Evolutionary conservation across 2,113 vertebrate species (phyloP).

Genomic region (Hippocampus guttulatus): DNA sequence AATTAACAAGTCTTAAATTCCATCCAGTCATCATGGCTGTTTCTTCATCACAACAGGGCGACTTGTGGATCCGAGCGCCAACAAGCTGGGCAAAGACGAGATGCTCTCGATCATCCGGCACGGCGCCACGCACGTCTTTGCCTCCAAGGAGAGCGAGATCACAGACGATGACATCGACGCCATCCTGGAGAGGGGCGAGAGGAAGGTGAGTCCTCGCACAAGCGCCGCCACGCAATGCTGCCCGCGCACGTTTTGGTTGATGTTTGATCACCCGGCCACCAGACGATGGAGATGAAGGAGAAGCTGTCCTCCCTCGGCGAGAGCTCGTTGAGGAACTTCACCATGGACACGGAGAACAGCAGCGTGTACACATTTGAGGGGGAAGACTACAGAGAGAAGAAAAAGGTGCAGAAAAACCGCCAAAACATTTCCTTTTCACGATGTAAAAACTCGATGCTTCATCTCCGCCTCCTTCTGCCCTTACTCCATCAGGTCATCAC

Average conservation of each 20-base stretch:
- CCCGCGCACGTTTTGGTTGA: not conserved
- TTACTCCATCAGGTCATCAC: conserved; percentile 80
- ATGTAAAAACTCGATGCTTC: not conserved
- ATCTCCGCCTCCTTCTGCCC: not conserved
- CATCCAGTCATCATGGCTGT: not conserved
- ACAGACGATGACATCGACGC: conserved; percentile 94
- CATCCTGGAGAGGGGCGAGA: conserved; percentile 93
- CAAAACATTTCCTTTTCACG: not conserved
- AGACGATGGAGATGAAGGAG: conserved; percentile 97
- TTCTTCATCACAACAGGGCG: conserved; percentile 73
- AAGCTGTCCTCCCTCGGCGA: conserved; percentile 91
- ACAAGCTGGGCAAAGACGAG: conserved; percentile 97
- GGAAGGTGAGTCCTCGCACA: conserved; percentile 76
- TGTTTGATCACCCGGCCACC: not conserved
- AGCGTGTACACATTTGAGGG: conserved; percentile 98
- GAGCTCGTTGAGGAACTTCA: conserved; percentile 93
- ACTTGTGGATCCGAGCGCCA: conserved; percentile 92
- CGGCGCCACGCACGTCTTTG: conserved; percentile 94
- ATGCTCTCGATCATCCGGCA: conserved; percentile 99
- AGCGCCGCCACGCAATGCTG: not conserved
- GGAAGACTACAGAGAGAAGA: conserved; percentile 98
- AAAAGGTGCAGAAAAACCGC: conserved; percentile 79
- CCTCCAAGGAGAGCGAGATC: conserved; percentile 97
- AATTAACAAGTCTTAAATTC: no score
- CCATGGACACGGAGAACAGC: conserved; percentile 93